Base-by-base conservation (phyloP, 2,797 vertebrate genomes). In the Anomalospiza imberbis region DNA sequence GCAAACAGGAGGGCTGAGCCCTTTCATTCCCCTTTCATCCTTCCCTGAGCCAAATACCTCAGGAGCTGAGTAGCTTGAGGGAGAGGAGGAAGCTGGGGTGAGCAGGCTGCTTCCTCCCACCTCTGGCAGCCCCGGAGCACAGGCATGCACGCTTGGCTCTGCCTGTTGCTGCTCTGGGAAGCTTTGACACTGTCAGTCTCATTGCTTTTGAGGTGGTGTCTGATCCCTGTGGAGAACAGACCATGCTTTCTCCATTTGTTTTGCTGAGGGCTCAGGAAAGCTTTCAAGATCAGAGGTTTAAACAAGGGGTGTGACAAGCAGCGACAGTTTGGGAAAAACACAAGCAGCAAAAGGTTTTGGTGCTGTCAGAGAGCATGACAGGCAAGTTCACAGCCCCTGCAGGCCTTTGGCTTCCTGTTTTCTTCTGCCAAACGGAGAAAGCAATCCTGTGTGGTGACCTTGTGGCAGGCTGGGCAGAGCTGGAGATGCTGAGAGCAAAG, bases 361-460 rank as follows among this genome's bases (percentile, higher is more conserved):
- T 79, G 12, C 87, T 96, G 97, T 97, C 97, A 93, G 86, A 53
- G 91, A 96, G 95, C n/a, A 31, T 74, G 95, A 97, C 93, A 94
- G 95, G 92, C 96, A 94, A 83, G 94, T 94, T 97, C 96, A 87
- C 86, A 85, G 95, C 93, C 96, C 90, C 73, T 25, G 57, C 6
- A 32, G 87, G 78, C 91, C 80, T 90, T 81, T 70, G 81, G 17
- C 91, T 92, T 82, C 91, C 91, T 96, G 90, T 96, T 95, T 95
- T 80, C 82, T 51, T 88, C 32, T 38, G 60, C 87, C 80, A 54
- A 78, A 50, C 0, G 0, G 71, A 40, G 58, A 73, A 72, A 80
- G 60, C 76, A 67, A 31, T 86, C 77, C 70, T 81, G n/a, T 20
- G 66, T 0, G 2, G 60, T 78, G 89, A 92, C 93, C 91, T 47